Conservation (phyloP, 2,113 vertebrate species). For the Laterallus jamaicensis region DNA sequence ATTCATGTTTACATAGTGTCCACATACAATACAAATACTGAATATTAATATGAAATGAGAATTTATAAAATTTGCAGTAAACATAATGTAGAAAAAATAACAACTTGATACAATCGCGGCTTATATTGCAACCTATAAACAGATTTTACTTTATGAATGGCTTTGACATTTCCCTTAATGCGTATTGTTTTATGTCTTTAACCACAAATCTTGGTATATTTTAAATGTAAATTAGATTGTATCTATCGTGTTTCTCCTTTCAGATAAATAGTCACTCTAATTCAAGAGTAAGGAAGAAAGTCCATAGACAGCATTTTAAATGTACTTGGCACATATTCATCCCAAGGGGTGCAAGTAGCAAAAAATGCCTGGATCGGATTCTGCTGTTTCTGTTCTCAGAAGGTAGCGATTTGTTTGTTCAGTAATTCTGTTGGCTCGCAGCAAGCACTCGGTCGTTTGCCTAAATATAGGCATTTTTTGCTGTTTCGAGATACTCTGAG, state of each 20-base stretch:
- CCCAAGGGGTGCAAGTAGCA: background rate
- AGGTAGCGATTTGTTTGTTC: background rate
- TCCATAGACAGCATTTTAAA: background rate
- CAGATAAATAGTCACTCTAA: slow-evolving; percentile 17
- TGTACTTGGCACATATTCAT: background rate
- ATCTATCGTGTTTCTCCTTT: slow-evolving; percentile 12
- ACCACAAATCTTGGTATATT: slow-evolving; percentile 44
- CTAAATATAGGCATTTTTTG: background rate
- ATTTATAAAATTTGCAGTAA: slow-evolving; percentile 64
- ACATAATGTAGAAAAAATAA: slow-evolving; percentile 48
- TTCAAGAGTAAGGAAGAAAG: background rate
- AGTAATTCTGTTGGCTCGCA: background rate
- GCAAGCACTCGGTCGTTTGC: background rate
- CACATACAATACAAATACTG: slow-evolving; percentile 79
- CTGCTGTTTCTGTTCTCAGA: background rate
- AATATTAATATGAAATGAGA: slow-evolving; percentile 78
- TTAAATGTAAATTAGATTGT: slow-evolving; percentile 47
- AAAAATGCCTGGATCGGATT: slow-evolving; percentile 2
- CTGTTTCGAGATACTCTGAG: background rate
- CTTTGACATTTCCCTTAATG: slow-evolving; percentile 58
- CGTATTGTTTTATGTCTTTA: slow-evolving; percentile 57
- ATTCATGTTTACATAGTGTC: slow-evolving; percentile 76
- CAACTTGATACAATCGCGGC: slow-evolving; percentile 42
- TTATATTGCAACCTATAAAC: slow-evolving; percentile 44
- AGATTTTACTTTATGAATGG: slow-evolving; percentile 54